Base-by-base conservation (phyloP, 2,113 vertebrate species). In the Mystacornis crossleyi region DNA sequence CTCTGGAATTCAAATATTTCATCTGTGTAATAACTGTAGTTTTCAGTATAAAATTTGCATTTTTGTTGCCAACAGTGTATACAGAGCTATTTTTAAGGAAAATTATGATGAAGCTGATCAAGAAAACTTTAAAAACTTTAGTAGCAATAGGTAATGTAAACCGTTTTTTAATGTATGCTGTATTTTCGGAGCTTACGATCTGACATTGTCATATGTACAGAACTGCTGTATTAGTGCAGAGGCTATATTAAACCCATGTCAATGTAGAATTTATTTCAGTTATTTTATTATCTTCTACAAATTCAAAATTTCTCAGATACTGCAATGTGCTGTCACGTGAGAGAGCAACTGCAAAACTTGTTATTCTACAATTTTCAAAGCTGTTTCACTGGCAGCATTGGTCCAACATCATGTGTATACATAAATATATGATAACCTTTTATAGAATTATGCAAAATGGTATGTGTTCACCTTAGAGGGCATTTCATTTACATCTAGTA, bases 1-100 rank as follows among this genome's bases (percentile, higher is more conserved):
- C 89, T 89, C 60, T 71, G 70, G 51, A 54, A 62, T 92, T 90
- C 29, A 78, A 9, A 67, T 89, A 71, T 79, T 83, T 85, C 4
- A 80, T 62, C 73, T 57, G 23, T 80, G n/a, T 74, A 51, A 42
- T 53, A 87, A 38, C 10, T 80, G 23, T 50, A 71, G 23, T 60
- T 96, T 81, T 57, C 50, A 40, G 36, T 71, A 34, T 66, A 54
- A 74, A 71, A 71, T 81, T 92, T 54, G 50, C 54, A 5, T 67
- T 90, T 92, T 82, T 20, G 5, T 62, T 90, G 25, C 50, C 60
- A 64, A 23, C 28, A 47, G 17, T 47, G 12, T 38, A 29, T 51
- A 29, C 34, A 83, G 6, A 25, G 7, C n/a, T 50, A 14, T 70
- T 54, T 79, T n/a, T 51, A 64, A 65, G 34, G n/a, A 67, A 81